Percentiles rank a stretch among this genome's conserved stretches.
Evolutionary conservation across 2,888 invertebrate species (phyloP).

Genomic region (Ypsolopha sequella): DNA sequence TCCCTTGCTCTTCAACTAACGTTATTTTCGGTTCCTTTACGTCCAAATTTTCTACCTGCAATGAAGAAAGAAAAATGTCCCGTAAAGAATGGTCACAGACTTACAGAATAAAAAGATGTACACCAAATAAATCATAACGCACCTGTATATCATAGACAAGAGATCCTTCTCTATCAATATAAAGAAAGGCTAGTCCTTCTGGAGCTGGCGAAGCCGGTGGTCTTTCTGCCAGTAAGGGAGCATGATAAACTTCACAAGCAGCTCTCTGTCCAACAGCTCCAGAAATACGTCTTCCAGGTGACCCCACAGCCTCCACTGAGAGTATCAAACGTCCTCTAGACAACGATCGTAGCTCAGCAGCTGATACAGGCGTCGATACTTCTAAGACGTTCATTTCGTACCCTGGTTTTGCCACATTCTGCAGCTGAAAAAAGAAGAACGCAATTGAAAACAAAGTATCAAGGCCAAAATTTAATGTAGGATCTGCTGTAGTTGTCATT

Average conservation of each 20-base stretch:
- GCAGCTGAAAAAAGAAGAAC: constrained; percentile 48
- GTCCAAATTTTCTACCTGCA: constrained; percentile 73
- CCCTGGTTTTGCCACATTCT: constrained; percentile 79
- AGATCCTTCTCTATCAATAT: constrained; percentile 82
- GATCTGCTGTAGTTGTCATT: constrained; percentile 10
- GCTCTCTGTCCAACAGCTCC: constrained; percentile 81
- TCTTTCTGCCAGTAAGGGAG: constrained; percentile 72
- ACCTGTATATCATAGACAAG: constrained; percentile 82
- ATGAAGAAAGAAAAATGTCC: constrained; percentile 10
- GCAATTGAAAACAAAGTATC: neutral
- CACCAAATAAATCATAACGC: constrained; percentile 6
- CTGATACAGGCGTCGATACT: constrained; percentile 81
- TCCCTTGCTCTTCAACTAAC: constrained; percentile 79
- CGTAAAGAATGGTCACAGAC: neutral
- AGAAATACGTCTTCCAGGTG: constrained; percentile 75
- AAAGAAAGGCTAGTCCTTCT: constrained; percentile 82
- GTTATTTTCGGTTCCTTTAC: constrained; percentile 75
- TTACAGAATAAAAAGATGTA: neutral
- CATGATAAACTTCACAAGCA: constrained; percentile 85
- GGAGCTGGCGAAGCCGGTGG: constrained; percentile 54
- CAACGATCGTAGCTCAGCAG: constrained; percentile 80
- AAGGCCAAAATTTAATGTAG: too few species aligned
- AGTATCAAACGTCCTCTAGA: constrained; percentile 82
- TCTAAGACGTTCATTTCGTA: constrained; percentile 83
- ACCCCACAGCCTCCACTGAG: constrained; percentile 76